Evolutionary conservation across 2,113 vertebrate species (phyloP).

Genomic region (Cryptoleucopteryx plumbea): DNA sequence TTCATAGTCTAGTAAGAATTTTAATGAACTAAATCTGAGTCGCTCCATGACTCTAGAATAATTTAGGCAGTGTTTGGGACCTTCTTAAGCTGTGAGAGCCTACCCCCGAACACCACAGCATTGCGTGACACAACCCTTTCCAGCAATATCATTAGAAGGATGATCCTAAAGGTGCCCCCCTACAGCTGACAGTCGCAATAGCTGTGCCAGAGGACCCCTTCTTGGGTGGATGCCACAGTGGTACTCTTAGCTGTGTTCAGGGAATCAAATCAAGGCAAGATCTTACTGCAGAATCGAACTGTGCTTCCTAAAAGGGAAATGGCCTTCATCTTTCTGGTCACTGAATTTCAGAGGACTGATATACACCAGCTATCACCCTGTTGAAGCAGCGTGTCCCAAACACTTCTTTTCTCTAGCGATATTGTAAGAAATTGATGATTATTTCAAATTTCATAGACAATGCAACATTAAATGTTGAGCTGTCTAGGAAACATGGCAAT

Average conservation of each 20-base stretch:
- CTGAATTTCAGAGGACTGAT: neutral
- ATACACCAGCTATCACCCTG: neutral
- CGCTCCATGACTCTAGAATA: neutral
- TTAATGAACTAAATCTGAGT: neutral
- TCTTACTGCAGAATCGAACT: neutral
- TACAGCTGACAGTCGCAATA: too few species aligned
- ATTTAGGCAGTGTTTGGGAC: neutral
- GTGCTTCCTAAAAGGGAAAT: neutral
- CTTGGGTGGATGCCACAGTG: fast-evolving
- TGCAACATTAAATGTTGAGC: neutral
- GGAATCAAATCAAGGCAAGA: neutral
- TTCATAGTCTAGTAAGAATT: neutral
- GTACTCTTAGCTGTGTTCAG: neutral
- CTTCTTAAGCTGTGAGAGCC: neutral
- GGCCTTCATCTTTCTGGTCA: neutral
- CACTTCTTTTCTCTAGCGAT: neutral
- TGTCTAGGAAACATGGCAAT: neutral
- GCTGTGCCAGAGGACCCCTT: neutral
- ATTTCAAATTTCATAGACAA: neutral
- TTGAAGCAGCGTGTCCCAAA: neutral
- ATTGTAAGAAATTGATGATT: neutral
- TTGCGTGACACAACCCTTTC: neutral
- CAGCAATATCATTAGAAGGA: neutral
- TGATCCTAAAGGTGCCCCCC: neutral
- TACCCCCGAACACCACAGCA: neutral